Evolutionary conservation across 2,888 invertebrate genomes (phyloP), one percentile per base, ranked within the genome.

Genomic region (Leucophenga montana): DNA sequence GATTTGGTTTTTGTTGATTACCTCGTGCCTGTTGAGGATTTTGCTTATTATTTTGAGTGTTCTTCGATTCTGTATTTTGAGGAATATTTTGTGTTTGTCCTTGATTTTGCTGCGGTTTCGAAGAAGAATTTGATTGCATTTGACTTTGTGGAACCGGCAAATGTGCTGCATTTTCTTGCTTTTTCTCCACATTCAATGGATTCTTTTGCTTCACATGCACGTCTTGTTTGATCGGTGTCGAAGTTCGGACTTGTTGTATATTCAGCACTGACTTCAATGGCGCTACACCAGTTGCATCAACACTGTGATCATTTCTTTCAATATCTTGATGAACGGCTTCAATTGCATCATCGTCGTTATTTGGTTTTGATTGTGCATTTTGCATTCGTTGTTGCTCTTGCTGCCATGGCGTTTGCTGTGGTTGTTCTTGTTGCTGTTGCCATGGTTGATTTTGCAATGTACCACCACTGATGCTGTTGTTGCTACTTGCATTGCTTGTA

Each of bases 321-420:
- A 5, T 5, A 33, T 33, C 8, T 33, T 33, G 33, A 33, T 5
- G 3, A 33, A 5, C 33, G 33, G 33, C 8, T 39, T 39, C 39
- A 39, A 39, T 39, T 11, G 3, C 11, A 8, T 5, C 11, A 8
- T 5, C 39, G 11, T 39, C 39, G 1, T 39, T 39, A 39, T 67
- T 61, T 66, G 57, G 68, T 20, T 67, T 54, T 56, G 13, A 59
- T 69, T 62, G 71, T 61, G 8, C 39, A 9, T 67, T 50, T n/a
- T 50, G 3, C 16, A n/a, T 48, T 4, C 16, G 48, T 48, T 13
- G 48, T 48, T 56, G 22, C 31, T 57, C 20, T 27, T 31, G 57
- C 22, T 1, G 57, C 57, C 57, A 57, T 27, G 57, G 8, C 14
- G 57, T 9, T 57, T 27, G 22, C 8, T 56, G 56, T 22, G 56